Evolutionary conservation across 2,797 vertebrate genomes (phyloP).

Genomic region (Champsocephalus esox): DNA sequence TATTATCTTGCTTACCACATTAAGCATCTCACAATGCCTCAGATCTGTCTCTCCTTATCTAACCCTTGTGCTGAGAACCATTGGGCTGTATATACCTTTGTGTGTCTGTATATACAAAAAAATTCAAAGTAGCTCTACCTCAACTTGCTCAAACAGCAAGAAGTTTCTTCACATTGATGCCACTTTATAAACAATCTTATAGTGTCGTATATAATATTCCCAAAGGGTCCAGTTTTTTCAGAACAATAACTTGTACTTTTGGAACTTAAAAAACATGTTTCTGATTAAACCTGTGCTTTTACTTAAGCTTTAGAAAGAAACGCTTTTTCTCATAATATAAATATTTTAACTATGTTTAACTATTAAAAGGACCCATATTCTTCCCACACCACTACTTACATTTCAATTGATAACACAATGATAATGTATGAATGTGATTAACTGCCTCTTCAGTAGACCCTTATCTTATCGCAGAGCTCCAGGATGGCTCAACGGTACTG

Average conservation of each 20-base stretch:
- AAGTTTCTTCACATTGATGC: neutral
- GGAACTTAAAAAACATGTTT: neutral
- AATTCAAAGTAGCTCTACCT: neutral
- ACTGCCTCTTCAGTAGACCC: conserved; percentile 16
- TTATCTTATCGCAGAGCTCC: conserved; percentile 69
- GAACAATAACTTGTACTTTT: neutral
- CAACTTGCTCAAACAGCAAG: too few species aligned
- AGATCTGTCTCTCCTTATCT: neutral
- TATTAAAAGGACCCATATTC: neutral
- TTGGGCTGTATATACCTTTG: neutral
- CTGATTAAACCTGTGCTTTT: neutral
- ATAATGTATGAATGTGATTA: conserved; percentile 12
- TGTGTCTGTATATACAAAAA: neutral
- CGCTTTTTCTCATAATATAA: neutral
- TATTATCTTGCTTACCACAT: neutral
- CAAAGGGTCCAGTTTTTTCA: neutral
- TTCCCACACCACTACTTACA: neutral
- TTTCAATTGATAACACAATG: neutral
- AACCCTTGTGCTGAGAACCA: neutral
- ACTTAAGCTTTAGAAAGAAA: neutral
- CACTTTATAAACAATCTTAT: neutral
- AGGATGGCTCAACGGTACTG: conserved; percentile 41
- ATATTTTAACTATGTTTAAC: neutral
- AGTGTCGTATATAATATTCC: neutral
- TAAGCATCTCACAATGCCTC: neutral